Conservation (phyloP, 2,888 invertebrate genomes). For the Hymenopus coronatus region DNA sequence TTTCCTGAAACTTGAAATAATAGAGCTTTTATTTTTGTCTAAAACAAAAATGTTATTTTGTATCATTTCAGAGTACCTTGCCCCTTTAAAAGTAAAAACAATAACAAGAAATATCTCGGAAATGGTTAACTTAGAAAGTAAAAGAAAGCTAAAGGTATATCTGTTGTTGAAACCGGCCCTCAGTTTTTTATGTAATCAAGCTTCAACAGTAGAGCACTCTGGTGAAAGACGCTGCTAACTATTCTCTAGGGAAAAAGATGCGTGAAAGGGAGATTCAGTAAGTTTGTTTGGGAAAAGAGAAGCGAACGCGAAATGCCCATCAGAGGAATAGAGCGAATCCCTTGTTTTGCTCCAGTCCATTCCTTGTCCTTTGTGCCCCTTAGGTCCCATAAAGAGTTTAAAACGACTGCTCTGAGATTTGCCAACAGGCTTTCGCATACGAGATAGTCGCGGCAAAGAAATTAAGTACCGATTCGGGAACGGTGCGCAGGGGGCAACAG, state of each 20-base stretch:
- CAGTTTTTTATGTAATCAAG: too few relatives aligned
- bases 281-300: background rate
- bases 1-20: too few relatives aligned
- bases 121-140: too few relatives aligned
- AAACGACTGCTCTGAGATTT: constrained; percentile 5
- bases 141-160: too few relatives aligned
- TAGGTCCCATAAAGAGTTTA: background rate
- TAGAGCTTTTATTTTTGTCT: too few relatives aligned
- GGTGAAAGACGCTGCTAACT: background rate
- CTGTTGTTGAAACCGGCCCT: too few relatives aligned
- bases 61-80: too few relatives aligned
- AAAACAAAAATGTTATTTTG: too few relatives aligned
- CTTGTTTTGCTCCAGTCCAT: background rate
- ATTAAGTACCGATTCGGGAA: background rate
- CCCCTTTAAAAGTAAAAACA: too few relatives aligned
- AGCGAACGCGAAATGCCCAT: background rate
- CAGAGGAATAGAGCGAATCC: background rate
- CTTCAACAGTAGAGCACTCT: too few relatives aligned
- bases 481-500: background rate
- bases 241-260: background rate
- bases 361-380: background rate
- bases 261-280: background rate
- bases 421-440: background rate
- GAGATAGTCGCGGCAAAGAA: background rate
- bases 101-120: too few relatives aligned